These are phyloP conservation scores for Molanna angustata DNA, from an alignment of 2,888 invertebrate genomes.

Conservation along the genomic window DNA sequence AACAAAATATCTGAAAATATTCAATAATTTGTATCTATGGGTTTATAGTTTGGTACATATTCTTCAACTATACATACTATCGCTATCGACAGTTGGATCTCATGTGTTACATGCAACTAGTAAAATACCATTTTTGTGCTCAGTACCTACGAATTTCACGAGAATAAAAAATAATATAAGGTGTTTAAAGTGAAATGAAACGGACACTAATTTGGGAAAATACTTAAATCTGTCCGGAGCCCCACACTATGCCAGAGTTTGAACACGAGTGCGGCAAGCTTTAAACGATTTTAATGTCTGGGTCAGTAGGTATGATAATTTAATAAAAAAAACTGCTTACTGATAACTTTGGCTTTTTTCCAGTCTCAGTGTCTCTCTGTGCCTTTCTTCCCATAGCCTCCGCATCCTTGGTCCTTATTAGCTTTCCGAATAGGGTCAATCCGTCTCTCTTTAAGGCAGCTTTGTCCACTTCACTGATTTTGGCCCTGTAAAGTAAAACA, in stretches of 20 bases:
- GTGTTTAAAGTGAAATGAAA: too few relatives aligned
- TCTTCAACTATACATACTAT: too few relatives aligned
- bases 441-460: conserved; percentile 59
- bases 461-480: conserved; percentile 52
- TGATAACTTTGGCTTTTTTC: conserved; percentile 70
- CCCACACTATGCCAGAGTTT: background rate
- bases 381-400: conserved; percentile 60
- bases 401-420: conserved; percentile 83
- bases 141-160: too few relatives aligned
- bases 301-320: background rate
- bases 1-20: too few relatives aligned
- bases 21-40: too few relatives aligned
- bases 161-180: too few relatives aligned
- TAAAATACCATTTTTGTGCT: too few relatives aligned
- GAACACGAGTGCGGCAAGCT: background rate
- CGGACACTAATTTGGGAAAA: too few relatives aligned
- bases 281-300: too few relatives aligned
- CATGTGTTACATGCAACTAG: too few relatives aligned
- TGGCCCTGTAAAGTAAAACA: conserved; percentile 23
- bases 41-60: too few relatives aligned
- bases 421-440: conserved; percentile 75
- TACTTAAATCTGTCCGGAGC: background rate
- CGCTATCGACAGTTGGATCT: too few relatives aligned
- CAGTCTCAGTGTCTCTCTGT: conserved; percentile 45
- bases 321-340: conserved; percentile 48